These are phyloP conservation scores for Leptinotarsa lineolata DNA, from an alignment of 1,140 invertebrate species.

Conservation along the genomic window DNA sequence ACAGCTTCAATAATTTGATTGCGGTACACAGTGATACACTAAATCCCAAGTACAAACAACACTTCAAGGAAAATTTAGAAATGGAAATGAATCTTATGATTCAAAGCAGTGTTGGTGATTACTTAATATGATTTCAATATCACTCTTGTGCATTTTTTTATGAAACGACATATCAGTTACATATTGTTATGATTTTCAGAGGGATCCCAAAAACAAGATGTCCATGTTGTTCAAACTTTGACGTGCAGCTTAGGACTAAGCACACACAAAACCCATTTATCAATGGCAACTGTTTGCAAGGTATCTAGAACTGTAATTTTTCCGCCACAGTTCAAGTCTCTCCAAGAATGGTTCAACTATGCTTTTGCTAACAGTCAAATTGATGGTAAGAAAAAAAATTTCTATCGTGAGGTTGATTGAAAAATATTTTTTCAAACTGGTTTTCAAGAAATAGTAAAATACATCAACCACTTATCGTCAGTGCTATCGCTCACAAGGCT, in stretches of 20 bases:
- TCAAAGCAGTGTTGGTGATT: no score
- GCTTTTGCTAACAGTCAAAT: slow-evolving; percentile 92
- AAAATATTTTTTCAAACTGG: background rate
- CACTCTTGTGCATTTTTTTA: no score
- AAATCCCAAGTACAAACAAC: no score
- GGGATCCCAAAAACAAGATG: slow-evolving; percentile 57
- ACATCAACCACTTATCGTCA: no score
- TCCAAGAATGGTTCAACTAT: slow-evolving; percentile 97
- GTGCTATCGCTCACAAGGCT: no score
- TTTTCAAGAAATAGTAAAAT: no score
- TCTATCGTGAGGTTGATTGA: background rate
- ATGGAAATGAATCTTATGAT: no score
- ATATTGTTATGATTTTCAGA: slow-evolving; percentile 37
- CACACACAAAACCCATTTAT: slow-evolving; percentile 72
- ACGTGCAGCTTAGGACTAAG: slow-evolving; percentile 83
- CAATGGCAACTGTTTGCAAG: slow-evolving; percentile 90
- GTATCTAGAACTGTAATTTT: slow-evolving; percentile 89
- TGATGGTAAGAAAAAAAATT: slow-evolving; percentile 71
- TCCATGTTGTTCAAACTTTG: slow-evolving; percentile 84
- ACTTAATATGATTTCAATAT: no score
- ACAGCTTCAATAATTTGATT: no score
- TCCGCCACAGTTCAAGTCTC: slow-evolving; percentile 90
- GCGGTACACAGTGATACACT: no score
- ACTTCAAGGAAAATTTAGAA: no score
- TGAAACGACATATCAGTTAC: no score